Conservation (phyloP, 2,113 vertebrate species). For the Cyanoramphus novaezelandiae region DNA sequence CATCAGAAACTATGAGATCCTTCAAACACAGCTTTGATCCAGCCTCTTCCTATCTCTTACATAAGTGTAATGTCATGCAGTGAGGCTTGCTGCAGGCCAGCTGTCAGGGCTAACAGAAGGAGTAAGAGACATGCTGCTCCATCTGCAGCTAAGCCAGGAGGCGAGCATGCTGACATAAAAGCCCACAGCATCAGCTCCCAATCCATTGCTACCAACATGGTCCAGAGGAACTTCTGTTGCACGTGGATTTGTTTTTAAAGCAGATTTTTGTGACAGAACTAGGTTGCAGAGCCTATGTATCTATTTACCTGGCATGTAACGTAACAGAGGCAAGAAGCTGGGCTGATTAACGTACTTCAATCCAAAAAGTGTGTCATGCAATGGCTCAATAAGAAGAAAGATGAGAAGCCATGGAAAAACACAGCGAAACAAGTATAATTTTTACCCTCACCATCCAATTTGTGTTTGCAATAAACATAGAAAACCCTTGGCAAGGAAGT, state of each 20-base stretch:
- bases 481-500: background rate
- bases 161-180: rapidly evolving
- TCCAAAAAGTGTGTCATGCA: background rate
- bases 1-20: background rate
- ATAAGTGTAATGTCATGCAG: background rate
- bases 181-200: background rate
- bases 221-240: background rate
- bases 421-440: background rate
- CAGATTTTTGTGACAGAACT: background rate
- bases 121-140: background rate
- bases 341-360: background rate
- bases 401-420: background rate
- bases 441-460: background rate
- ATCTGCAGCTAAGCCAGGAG: background rate
- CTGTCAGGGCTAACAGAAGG: background rate
- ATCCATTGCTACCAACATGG: background rate
- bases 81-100: background rate
- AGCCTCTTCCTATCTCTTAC: background rate
- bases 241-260: background rate
- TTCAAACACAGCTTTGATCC: background rate
- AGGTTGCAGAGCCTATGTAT: background rate
- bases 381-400: background rate
- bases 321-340: background rate
- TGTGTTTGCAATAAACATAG: background rate
- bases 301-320: background rate